Conservation (phyloP, 1,140 invertebrate genomes). For the Drosophila teissieri region DNA sequence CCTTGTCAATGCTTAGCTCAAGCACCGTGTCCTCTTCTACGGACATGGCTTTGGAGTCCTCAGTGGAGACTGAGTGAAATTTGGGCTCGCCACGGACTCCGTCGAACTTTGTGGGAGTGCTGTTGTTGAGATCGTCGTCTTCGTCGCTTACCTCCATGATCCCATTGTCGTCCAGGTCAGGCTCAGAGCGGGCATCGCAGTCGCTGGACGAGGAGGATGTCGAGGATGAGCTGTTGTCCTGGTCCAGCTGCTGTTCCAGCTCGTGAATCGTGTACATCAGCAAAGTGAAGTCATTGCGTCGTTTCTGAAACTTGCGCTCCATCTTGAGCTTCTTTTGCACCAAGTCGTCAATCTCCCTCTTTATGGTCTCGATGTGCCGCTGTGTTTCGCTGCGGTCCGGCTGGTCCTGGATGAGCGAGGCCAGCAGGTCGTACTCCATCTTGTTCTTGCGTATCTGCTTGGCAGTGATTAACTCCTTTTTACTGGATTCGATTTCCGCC, state of each 20-base stretch:
- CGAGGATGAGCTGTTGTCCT: slow-evolving; percentile 85
- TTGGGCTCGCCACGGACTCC: slow-evolving; percentile 32
- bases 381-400: slow-evolving; percentile 94
- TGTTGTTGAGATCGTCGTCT: slow-evolving; percentile 62
- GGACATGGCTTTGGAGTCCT: slow-evolving; percentile 78
- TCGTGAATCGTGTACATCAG: slow-evolving; percentile 93
- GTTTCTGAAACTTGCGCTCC: slow-evolving; percentile 91
- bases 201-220: slow-evolving; percentile 44
- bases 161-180: slow-evolving; percentile 56
- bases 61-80: slow-evolving; percentile 54
- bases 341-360: slow-evolving; percentile 89
- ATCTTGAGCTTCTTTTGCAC: slow-evolving; percentile 89
- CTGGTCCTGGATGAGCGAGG: slow-evolving; percentile 94
- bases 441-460: slow-evolving; percentile 94
- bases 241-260: slow-evolving; percentile 90
- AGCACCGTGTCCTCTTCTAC: slow-evolving; percentile 78
- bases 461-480: slow-evolving; percentile 90
- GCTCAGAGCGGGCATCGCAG: slow-evolving; percentile 39
- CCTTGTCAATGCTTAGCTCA: slow-evolving; percentile 78
- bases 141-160: slow-evolving; percentile 80
- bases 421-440: slow-evolving; percentile 96
- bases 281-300: slow-evolving; percentile 95
- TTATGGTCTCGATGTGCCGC: slow-evolving; percentile 89
- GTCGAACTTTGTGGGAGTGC: slow-evolving; percentile 57
- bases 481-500: slow-evolving; percentile 90